A percentile compares a stretch with the other conserved stretches of the same genome.
Conservation (phyloP, 2,888 invertebrate species). For the Vandiemenella viatica region DNA sequence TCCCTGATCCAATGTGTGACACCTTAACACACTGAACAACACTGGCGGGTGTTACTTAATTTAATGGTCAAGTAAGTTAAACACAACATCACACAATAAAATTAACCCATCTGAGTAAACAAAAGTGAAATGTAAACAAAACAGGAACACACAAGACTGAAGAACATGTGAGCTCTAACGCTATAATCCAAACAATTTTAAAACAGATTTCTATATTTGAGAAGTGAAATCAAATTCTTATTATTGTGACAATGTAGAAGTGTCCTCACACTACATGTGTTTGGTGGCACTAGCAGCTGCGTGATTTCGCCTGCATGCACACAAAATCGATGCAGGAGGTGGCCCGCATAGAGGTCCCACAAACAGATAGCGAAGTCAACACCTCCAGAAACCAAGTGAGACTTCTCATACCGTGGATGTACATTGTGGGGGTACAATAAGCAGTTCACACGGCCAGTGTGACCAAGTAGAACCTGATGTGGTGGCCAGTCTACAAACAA, state of each 20-base stretch:
- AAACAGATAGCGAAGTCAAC: constrained; percentile 95
- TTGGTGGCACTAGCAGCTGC: constrained; percentile 86
- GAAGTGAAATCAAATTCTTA: too few species aligned
- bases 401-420: constrained; percentile 72
- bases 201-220: too few species aligned
- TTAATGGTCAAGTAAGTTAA: too few species aligned
- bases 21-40: too few species aligned
- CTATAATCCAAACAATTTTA: too few species aligned
- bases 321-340: constrained; percentile 82
- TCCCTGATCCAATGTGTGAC: too few species aligned
- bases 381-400: constrained; percentile 86
- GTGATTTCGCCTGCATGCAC: constrained; percentile 97
- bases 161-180: too few species aligned
- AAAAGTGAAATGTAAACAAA: too few species aligned
- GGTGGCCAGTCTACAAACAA: constrained; percentile 63
- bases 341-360: constrained; percentile 87
- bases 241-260: not conserved
- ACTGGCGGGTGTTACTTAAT: too few species aligned
- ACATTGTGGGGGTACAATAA: constrained; percentile 88
- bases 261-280: constrained; percentile 62
- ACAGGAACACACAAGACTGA: too few species aligned
- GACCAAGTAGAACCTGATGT: constrained; percentile 75
- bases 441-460: constrained; percentile 87
- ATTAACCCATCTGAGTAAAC: too few species aligned
- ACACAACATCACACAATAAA: too few species aligned